Percentiles rank a stretch among this genome's conserved stretches.
These are phyloP conservation scores for Empidonax traillii DNA, from an alignment of 2,113 vertebrate species.

Conservation along the genomic window DNA sequence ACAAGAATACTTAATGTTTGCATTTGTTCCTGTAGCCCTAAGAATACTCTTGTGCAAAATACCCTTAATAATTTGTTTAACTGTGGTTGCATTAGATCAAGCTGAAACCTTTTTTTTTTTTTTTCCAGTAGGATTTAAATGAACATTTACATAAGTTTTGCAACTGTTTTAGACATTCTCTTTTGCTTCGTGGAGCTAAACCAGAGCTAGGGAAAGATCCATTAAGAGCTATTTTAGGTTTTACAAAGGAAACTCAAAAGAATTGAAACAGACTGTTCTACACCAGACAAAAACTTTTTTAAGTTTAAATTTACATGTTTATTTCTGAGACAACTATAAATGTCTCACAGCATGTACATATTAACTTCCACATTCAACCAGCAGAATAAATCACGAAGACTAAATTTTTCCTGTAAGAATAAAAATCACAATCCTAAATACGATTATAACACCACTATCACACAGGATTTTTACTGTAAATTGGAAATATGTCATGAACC, in stretches of 20 bases:
- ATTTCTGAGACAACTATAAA: not conserved
- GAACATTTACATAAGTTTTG: not conserved
- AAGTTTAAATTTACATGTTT: not conserved
- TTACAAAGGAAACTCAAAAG: not conserved
- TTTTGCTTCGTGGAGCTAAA: not conserved
- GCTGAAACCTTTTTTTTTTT: not conserved
- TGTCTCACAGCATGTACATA: not conserved
- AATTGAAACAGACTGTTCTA: not conserved
- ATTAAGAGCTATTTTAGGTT: not conserved
- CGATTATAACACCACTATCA: not conserved
- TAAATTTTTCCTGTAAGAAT: not conserved
- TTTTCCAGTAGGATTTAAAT: not conserved
- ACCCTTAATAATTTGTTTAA: not conserved
- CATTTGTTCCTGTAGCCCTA: not conserved
- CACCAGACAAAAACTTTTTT: not conserved
- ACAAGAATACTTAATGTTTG: not conserved
- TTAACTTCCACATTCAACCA: not conserved
- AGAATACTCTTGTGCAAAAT: not conserved
- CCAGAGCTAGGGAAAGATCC: not conserved
- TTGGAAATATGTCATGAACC: not conserved
- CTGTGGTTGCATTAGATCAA: not conserved
- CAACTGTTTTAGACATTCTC: not conserved
- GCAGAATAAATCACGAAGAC: not conserved
- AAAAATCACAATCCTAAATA: not conserved
- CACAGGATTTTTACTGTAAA: not conserved